Evolutionary conservation across 2,113 vertebrate genomes (phyloP).

Genomic region (Poeciliopsis prolifica): DNA sequence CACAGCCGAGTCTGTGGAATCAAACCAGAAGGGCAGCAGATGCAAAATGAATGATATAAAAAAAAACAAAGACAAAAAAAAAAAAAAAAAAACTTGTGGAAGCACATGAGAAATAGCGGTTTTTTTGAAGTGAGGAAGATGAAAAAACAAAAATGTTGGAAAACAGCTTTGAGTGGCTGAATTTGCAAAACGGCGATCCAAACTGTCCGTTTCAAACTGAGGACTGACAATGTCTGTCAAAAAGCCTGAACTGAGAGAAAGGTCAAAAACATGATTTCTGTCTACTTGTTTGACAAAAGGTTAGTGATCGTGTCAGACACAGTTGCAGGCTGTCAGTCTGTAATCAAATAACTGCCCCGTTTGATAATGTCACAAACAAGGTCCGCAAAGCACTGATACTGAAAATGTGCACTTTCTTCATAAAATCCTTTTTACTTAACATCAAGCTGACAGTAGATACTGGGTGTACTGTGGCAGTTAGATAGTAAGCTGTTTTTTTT

Average conservation of each 20-base stretch:
- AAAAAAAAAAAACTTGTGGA: conserved; percentile 12
- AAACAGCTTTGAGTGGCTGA: conserved; percentile 25
- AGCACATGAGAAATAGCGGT: conserved; percentile 13
- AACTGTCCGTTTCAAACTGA: conserved; percentile 41
- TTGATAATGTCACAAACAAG: conserved; percentile 60
- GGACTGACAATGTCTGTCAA: conserved; percentile 61
- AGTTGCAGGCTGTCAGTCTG: conserved; percentile 53
- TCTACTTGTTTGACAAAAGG: conserved; percentile 63
- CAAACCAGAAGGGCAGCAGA: conserved; percentile 38
- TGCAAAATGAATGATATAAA: conserved; percentile 35
- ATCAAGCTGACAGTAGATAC: conserved; percentile 12
- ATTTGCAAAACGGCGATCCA: conserved; percentile 41
- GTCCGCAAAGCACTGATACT: conserved; percentile 32
- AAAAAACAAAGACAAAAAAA: not conserved
- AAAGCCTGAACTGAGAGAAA: conserved; percentile 51
- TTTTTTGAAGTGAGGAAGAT: conserved; percentile 32
- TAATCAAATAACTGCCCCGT: conserved; percentile 35
- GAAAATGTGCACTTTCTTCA: conserved; percentile 26
- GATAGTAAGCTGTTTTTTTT: not conserved
- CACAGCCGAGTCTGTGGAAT: conserved; percentile 41
- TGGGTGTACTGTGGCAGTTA: conserved; percentile 3
- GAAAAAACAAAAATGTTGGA: not conserved
- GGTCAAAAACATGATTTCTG: conserved; percentile 67
- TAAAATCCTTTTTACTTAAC: conserved; percentile 18
- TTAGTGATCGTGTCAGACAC: conserved; percentile 59